These are phyloP conservation scores for Leptoclinus maculatus DNA, from an alignment of 2,797 vertebrate species.

Conservation along the genomic window DNA sequence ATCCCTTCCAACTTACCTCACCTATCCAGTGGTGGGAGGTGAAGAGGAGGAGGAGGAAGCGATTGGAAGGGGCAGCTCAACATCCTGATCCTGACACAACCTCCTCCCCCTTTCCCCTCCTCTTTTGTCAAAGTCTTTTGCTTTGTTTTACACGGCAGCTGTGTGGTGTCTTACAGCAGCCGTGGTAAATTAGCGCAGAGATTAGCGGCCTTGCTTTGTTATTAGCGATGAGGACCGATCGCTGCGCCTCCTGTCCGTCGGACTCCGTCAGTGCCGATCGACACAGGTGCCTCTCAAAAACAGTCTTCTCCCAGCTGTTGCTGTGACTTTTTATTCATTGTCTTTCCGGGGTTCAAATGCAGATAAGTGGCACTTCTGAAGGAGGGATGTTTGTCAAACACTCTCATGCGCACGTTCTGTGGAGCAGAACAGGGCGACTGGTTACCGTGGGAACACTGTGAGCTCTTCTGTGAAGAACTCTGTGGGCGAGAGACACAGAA, in stretches of 20 bases:
- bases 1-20: constrained; percentile 25
- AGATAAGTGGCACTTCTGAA: constrained; percentile 69
- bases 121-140: neutral
- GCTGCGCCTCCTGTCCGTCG: constrained; percentile 20
- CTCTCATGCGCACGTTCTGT: constrained; percentile 42
- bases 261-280: neutral
- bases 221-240: constrained; percentile 43
- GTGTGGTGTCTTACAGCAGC: constrained; percentile 20
- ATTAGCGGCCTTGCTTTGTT: constrained; percentile 52
- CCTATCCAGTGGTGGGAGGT: constrained; percentile 8
- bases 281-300: neutral
- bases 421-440: constrained; percentile 70
- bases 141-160: constrained; percentile 47
- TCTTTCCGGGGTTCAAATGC: constrained; percentile 43
- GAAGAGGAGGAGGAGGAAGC: neutral
- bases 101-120: neutral
- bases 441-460: constrained; percentile 84
- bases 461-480: constrained; percentile 82
- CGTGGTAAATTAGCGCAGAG: constrained; percentile 29
- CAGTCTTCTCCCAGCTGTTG: constrained; percentile 6
- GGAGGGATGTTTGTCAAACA: constrained; percentile 75
- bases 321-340: constrained; percentile 34
- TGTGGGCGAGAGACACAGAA: constrained; percentile 82
- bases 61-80: neutral
- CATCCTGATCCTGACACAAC: constrained; percentile 19